Evolutionary conservation across 2,797 vertebrate genomes (phyloP).

Genomic region (Graptemys geographica): DNA sequence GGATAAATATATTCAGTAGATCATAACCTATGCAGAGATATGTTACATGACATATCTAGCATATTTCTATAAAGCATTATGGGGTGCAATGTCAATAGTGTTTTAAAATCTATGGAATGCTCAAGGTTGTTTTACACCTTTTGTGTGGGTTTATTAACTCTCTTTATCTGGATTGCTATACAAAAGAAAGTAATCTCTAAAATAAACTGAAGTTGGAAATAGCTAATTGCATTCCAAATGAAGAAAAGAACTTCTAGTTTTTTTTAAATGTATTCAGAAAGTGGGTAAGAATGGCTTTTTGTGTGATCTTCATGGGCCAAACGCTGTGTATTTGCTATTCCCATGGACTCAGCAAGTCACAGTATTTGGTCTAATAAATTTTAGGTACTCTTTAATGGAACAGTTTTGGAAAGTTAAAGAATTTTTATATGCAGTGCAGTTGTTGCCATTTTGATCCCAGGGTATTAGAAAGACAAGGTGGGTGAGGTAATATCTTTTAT

Average conservation of each 20-base stretch:
- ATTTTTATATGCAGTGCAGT: neutral
- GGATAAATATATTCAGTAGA: no score
- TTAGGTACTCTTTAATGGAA: neutral
- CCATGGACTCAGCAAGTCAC: fast-evolving
- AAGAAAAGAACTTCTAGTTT: fast-evolving
- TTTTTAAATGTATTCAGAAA: neutral
- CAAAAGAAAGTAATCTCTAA: neutral
- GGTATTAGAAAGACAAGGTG: neutral
- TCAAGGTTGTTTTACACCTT: neutral
- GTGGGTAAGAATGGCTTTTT: neutral
- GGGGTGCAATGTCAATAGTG: neutral
- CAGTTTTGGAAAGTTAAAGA: neutral
- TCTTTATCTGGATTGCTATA: neutral
- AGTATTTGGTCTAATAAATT: neutral
- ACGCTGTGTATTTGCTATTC: neutral
- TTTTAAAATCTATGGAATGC: neutral
- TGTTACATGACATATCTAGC: no score
- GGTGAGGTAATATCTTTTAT: neutral
- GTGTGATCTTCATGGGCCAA: neutral
- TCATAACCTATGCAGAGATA: no score
- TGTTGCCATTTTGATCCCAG: neutral
- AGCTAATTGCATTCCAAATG: neutral
- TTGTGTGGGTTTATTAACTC: neutral
- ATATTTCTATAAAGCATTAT: no score
- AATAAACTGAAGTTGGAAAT: neutral